Evolutionary conservation across 2,113 vertebrate genomes (phyloP).

Genomic region (Pyrgilauda ruficollis): DNA sequence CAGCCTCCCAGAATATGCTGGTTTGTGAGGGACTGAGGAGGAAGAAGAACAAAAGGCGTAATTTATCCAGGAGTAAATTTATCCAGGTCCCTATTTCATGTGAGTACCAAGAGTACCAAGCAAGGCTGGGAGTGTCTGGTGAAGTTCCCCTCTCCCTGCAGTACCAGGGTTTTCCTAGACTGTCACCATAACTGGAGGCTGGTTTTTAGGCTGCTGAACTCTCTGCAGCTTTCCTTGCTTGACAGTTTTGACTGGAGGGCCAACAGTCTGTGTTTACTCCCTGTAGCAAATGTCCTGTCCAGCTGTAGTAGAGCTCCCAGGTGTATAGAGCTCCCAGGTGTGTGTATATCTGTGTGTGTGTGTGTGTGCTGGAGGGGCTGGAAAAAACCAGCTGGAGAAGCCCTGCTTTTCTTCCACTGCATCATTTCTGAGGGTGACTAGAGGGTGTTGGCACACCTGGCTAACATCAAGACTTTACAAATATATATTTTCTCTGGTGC

Average conservation of each 20-base stretch:
- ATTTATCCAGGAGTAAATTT: background rate
- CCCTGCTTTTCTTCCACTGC: background rate
- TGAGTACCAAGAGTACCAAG: background rate
- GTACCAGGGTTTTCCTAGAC: background rate
- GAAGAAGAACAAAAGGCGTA: background rate
- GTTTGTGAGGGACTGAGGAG: background rate
- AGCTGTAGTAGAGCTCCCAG: background rate
- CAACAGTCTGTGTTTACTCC: background rate
- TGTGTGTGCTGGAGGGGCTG: background rate
- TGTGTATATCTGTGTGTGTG: accelerated
- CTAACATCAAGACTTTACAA: background rate
- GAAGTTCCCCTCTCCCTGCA: background rate
- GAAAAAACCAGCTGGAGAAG: background rate
- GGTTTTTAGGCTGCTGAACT: background rate
- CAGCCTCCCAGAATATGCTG: background rate
- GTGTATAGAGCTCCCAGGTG: background rate
- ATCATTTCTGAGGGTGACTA: background rate
- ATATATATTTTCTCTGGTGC: background rate
- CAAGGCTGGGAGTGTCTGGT: background rate
- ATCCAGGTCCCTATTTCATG: background rate
- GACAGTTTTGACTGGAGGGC: background rate
- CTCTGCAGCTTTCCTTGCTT: background rate
- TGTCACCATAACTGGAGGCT: background rate
- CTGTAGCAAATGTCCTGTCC: background rate
- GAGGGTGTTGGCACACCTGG: background rate